Evolutionary conservation across 2,888 invertebrate species (phyloP), one percentile per base, ranked within the genome.

Genomic region (Rhimphoctona megacephalus): DNA sequence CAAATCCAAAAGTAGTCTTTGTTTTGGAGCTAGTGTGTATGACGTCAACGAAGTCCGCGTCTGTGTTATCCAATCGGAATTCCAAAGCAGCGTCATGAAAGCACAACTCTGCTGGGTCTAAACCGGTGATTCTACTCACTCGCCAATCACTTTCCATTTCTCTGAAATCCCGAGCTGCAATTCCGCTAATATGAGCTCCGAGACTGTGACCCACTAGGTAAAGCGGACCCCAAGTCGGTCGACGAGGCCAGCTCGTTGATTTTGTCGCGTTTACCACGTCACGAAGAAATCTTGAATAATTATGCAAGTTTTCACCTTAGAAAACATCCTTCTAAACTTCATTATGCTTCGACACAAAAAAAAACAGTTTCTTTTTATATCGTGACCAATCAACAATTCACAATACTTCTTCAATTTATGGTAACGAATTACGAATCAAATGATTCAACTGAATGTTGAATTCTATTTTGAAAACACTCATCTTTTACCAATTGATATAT

Each of bases 71-170:
- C 86, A 96, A 90, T 14, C 95, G 94, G 86, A 96, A 95, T 0
- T 94, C 92, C 0, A 91, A 83, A 87, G 94, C 94, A 0, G 93
- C 91, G 0, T 95, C 94, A n/a, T 94, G 94, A 91, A 96, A 96
- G 88, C 96, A 96, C 0, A 96, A 96, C 81, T 96, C 96, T 0
- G 96, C 96, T 11, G 96, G 96, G 89, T 96, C 96, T 87, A 96
- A 91, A 64, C 96, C 96, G 95, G 92, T 93, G 86, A 95, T 93
- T 86, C 94, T 92, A 11, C 81, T 30, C 2, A 94, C 87, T 5
- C 8, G 81, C 94, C 94, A 94, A 17, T 73, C 54, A 1, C 70
- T 88, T 5, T 83, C 80, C 3, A 95, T 94, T 85, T 94, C 94
- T 9, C 95, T 95, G 4, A 96, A 89, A 72, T 95, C 95, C 84